Conservation (phyloP, 2,113 vertebrate genomes). For the Terrapene triunguis region DNA sequence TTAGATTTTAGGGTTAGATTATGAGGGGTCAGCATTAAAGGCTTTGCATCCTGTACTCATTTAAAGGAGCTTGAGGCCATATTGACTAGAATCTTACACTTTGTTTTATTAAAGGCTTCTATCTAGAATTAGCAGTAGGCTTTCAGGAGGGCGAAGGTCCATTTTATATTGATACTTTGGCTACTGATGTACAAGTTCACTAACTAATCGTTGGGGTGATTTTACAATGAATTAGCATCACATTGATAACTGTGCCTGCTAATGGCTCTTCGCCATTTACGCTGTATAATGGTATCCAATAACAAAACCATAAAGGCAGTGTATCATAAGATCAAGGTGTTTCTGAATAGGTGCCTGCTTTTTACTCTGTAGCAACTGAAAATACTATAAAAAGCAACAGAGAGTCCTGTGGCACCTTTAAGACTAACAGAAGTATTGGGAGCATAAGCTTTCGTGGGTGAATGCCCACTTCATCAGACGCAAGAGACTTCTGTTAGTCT, state of each 20-base stretch:
- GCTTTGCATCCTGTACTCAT: neutral
- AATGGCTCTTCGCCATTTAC: neutral
- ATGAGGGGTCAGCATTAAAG: neutral
- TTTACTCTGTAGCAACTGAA: neutral
- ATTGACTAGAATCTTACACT: neutral
- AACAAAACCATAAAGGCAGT: neutral
- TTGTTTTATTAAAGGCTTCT: neutral
- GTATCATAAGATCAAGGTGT: neutral
- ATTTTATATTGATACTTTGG: neutral
- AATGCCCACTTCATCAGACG: too few species aligned
- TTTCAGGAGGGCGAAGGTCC: neutral
- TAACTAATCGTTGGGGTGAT: neutral
- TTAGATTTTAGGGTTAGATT: slow-evolving; percentile 22
- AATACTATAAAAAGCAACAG: neutral
- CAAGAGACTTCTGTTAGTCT: too few species aligned
- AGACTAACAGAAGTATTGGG: too few species aligned
- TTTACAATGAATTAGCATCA: neutral
- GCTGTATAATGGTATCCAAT: neutral
- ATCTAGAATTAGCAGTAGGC: neutral
- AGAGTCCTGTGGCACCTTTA: too few species aligned
- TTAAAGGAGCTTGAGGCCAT: neutral
- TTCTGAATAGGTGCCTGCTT: neutral
- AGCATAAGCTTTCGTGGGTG: too few species aligned
- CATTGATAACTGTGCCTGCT: neutral
- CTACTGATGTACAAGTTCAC: neutral